phyloP scores from a whole-genome alignment of 2,888 invertebrate species.

The Dorcus hopei region DNA sequence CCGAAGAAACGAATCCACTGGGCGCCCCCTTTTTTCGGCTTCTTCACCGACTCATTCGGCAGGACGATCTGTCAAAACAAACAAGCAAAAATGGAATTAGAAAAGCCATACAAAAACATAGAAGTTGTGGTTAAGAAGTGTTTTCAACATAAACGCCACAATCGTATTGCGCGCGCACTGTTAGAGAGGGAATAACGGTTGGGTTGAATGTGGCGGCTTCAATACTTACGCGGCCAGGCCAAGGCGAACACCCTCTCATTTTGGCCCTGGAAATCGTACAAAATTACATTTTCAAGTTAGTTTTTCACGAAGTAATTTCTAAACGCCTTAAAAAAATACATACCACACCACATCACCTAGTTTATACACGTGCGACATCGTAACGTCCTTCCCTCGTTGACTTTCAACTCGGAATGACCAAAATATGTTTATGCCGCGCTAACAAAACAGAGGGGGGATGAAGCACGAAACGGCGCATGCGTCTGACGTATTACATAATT shows the following conservation, averaged over 20 bases:
- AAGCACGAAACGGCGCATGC: not conserved
- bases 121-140: no score
- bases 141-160: not conserved
- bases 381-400: constrained; percentile 1
- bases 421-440: constrained; percentile 21
- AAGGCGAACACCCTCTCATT: constrained; percentile 96
- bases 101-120: no score
- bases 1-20: constrained; percentile 94
- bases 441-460: constrained; percentile 1
- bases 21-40: constrained; percentile 70
- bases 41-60: constrained; percentile 74
- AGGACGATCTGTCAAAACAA: constrained; percentile 69
- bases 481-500: not conserved
- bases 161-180: constrained; percentile 33
- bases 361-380: constrained; percentile 60
- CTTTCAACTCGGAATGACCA: constrained; percentile 15
- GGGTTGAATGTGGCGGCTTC: constrained; percentile 39
- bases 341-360: constrained; percentile 70
- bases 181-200: constrained; percentile 47
- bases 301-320: not conserved
- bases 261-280: constrained; percentile 74
- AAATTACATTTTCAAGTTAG: constrained; percentile 8
- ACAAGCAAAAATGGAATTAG: not conserved
- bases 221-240: constrained; percentile 93
- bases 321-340: constrained; percentile 39